Conservation (phyloP, 2,888 invertebrate genomes). For the Spisula solida region DNA sequence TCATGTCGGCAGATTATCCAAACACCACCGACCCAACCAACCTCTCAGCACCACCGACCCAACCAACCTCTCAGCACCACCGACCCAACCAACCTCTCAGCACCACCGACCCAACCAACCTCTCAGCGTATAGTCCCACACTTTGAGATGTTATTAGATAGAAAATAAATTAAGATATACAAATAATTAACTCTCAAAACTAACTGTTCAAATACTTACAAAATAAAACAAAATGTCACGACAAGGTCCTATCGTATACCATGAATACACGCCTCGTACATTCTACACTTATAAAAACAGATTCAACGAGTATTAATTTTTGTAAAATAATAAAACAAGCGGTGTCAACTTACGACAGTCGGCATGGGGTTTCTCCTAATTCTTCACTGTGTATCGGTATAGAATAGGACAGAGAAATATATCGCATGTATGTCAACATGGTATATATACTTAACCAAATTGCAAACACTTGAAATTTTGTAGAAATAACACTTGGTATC, state of each 20-base stretch:
- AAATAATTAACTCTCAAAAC: background rate
- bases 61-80: no score
- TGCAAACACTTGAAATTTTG: constrained; percentile 14
- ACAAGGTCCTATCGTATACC: background rate
- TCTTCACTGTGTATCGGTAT: background rate
- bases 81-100: no score
- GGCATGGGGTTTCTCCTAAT: constrained; percentile 16
- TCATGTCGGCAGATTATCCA: no score
- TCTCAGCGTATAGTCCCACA: background rate
- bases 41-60: no score
- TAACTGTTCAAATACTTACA: background rate
- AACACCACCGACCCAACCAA: no score
- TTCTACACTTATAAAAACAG: background rate
- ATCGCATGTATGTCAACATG: background rate
- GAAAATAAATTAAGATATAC: constrained; percentile 2
- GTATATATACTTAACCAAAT: constrained; percentile 13
- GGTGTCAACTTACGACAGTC: background rate
- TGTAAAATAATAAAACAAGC: background rate
- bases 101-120: no score
- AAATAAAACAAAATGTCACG: constrained; percentile 5
- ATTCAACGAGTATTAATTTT: background rate
- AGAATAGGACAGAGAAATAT: background rate
- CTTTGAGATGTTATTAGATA: background rate
- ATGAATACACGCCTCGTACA: background rate
- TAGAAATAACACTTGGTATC: constrained; percentile 7